Percentiles rank a stretch among this genome's conserved stretches.
phyloP scores from a whole-genome alignment of 2,888 invertebrate genomes.

The Chymomyza procnemis region DNA sequence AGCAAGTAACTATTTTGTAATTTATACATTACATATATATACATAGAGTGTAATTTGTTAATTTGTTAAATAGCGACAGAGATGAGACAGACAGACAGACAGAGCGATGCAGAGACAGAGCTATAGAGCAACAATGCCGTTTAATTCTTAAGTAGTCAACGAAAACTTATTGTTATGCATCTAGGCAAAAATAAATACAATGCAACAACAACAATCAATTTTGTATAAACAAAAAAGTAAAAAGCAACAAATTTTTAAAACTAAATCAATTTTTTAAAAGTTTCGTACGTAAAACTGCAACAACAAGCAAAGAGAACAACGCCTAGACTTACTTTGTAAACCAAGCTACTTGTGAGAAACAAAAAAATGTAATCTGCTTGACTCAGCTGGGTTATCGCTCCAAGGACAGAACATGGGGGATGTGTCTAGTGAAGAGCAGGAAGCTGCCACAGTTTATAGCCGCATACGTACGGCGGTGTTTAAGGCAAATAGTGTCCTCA shows the following conservation, averaged over 20 bases:
- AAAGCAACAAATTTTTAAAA: not conserved
- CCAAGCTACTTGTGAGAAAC: too few relatives aligned
- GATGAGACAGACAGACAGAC: too few relatives aligned
- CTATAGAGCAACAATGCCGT: not conserved
- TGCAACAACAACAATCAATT: not conserved
- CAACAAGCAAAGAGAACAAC: slow-evolving; percentile 38
- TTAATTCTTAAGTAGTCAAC: not conserved
- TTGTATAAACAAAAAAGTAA: not conserved
- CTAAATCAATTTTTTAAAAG: too few relatives aligned
- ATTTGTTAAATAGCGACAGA: not conserved
- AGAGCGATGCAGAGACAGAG: not conserved
- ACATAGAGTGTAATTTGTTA: not conserved
- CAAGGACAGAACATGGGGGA: too few relatives aligned
- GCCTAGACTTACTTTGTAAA: too few relatives aligned
- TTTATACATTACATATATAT: not conserved
- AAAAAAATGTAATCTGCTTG: too few relatives aligned
- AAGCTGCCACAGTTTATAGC: too few relatives aligned
- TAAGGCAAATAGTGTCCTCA: too few relatives aligned
- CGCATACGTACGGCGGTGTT: too few relatives aligned
- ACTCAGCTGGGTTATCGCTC: too few relatives aligned
- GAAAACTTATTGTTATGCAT: not conserved
- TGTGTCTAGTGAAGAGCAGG: too few relatives aligned
- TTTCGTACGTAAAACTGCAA: slow-evolving; percentile 1
- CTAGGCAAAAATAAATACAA: not conserved
- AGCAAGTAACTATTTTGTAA: not conserved